phyloP scores from a whole-genome alignment of 1,140 invertebrate species.

The Anastatus disparis region DNA sequence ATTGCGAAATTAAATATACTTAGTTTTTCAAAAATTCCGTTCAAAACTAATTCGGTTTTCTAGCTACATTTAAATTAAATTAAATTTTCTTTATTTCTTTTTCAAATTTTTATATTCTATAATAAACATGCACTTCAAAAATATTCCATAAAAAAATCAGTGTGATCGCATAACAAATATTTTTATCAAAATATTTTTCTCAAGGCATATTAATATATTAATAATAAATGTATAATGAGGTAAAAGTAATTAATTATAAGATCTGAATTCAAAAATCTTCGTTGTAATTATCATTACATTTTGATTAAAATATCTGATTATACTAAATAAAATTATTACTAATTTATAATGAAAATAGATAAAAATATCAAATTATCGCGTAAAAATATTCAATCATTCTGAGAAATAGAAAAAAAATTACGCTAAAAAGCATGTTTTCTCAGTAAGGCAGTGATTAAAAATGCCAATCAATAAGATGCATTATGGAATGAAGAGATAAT shows the following conservation, averaged over 20 bases:
- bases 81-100: slow-evolving; percentile 21
- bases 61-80: background rate
- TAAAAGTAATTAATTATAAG: slow-evolving; percentile 27
- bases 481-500: background rate
- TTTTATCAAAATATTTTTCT: slow-evolving; percentile 41
- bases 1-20: slow-evolving; percentile 30
- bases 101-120: background rate
- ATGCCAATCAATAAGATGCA: background rate
- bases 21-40: background rate
- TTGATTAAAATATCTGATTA: slow-evolving; percentile 38
- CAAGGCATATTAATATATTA: slow-evolving; percentile 8
- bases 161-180: slow-evolving; percentile 33
- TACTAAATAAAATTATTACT: slow-evolving; percentile 35
- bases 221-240: slow-evolving; percentile 19
- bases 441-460: slow-evolving; percentile 17
- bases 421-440: slow-evolving; percentile 28
- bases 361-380: slow-evolving; percentile 35
- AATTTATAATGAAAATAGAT: slow-evolving; percentile 32
- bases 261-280: slow-evolving; percentile 33
- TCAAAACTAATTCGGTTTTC: slow-evolving; percentile 16
- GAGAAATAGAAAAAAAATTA: slow-evolving; percentile 27
- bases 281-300: slow-evolving; percentile 34
- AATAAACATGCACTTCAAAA: slow-evolving; percentile 28
- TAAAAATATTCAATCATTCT: slow-evolving; percentile 38
- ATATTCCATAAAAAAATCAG: slow-evolving; percentile 18